phyloP scores from a whole-genome alignment of 2,113 vertebrate species.

The Corynorhinus townsendii region DNA sequence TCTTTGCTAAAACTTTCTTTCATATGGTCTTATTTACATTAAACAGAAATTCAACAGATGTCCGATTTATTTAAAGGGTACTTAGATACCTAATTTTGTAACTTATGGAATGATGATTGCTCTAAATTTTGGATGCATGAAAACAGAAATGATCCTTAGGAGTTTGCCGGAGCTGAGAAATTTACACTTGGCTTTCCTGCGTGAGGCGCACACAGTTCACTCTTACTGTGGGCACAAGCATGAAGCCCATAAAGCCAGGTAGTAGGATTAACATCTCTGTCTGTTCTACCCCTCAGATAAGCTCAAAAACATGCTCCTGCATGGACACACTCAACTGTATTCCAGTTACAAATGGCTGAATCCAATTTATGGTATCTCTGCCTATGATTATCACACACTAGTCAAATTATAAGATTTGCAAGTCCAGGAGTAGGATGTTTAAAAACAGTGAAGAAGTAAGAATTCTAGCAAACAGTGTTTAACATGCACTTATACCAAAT shows the following conservation, averaged over 20 bases:
- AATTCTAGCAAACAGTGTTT: neutral
- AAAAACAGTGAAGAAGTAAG: neutral
- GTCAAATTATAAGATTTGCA: constrained; percentile 12
- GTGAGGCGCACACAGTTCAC: neutral
- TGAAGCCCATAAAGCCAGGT: neutral
- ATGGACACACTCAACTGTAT: neutral
- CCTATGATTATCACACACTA: neutral
- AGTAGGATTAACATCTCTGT: neutral
- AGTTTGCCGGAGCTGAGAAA: constrained; percentile 38
- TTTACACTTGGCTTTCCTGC: constrained; percentile 31
- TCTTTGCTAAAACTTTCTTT: neutral
- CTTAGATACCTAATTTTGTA: constrained; percentile 11
- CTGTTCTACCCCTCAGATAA: neutral
- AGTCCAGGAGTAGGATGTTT: neutral
- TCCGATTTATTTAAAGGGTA: neutral
- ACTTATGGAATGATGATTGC: neutral
- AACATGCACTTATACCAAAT: neutral
- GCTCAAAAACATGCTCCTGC: neutral
- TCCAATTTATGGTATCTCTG: neutral
- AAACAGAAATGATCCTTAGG: constrained; percentile 50
- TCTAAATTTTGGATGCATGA: constrained; percentile 36
- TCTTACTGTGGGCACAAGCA: neutral
- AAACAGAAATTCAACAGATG: neutral
- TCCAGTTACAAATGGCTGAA: neutral
- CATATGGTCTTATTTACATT: neutral